A percentile compares a stretch with the other conserved stretches of the same genome.
Evolutionary conservation across 2,888 invertebrate species (phyloP).

Genomic region (Sphaeridia pumilis): DNA sequence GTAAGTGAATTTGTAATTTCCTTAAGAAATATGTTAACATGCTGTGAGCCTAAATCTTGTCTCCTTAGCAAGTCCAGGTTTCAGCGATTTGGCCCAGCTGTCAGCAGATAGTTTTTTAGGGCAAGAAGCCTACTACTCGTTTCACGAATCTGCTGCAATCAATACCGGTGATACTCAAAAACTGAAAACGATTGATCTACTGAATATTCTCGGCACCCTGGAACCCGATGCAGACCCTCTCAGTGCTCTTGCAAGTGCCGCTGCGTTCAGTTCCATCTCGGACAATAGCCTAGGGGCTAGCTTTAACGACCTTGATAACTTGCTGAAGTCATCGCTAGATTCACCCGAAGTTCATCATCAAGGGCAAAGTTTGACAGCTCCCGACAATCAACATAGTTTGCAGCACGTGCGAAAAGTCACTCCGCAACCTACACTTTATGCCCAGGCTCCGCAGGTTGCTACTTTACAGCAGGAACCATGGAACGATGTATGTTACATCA

Average conservation of each 20-base stretch:
- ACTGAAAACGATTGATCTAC: slow-evolving; percentile 12
- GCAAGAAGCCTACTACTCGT: not conserved
- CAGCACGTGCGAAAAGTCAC: not conserved
- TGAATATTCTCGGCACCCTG: slow-evolving; percentile 12
- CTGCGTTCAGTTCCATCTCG: slow-evolving; percentile 38
- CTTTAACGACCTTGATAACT: not conserved
- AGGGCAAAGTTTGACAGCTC: not conserved
- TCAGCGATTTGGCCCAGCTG: not conserved
- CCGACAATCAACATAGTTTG: not conserved
- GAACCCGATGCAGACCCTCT: slow-evolving; percentile 50
- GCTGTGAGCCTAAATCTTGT: no score
- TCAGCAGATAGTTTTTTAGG: not conserved
- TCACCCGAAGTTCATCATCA: not conserved
- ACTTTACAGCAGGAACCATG: slow-evolving; percentile 62
- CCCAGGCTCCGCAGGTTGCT: slow-evolving; percentile 37
- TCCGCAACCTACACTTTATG: not conserved
- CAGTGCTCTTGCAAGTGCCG: slow-evolving; percentile 60
- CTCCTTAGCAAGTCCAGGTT: not conserved
- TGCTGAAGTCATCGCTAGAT: not conserved
- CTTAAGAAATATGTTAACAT: no score
- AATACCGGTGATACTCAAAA: slow-evolving; percentile 40
- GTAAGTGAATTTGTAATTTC: no score
- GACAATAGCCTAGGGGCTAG: not conserved
- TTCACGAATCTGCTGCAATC: no score
- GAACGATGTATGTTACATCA: slow-evolving; percentile 90